Evolutionary conservation across 1,140 invertebrate genomes (phyloP).

Genomic region (Dryas iulia): DNA sequence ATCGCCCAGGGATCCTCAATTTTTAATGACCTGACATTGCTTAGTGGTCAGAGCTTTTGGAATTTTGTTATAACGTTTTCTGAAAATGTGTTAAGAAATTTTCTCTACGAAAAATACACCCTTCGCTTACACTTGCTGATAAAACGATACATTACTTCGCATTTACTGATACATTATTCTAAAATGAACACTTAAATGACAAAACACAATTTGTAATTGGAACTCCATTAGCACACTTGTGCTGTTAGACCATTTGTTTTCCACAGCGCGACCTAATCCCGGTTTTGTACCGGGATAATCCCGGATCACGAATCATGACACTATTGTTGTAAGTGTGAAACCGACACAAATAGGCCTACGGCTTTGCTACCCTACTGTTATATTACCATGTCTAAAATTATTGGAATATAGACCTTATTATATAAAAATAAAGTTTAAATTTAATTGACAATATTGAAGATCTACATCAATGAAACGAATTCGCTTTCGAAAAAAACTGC

Average conservation of each 20-base stretch:
- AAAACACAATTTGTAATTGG: constrained; percentile 32
- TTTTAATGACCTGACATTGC: too few species aligned
- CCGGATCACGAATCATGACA: constrained; percentile 80
- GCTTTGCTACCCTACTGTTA: constrained; percentile 55
- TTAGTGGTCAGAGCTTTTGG: too few species aligned
- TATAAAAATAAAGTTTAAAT: neutral
- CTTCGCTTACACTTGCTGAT: too few species aligned
- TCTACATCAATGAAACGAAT: neutral
- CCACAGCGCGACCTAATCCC: constrained; percentile 75
- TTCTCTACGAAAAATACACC: too few species aligned
- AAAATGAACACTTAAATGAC: neutral
- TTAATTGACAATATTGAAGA: neutral
- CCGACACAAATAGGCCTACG: constrained; percentile 79
- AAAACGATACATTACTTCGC: too few species aligned
- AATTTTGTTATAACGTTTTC: too few species aligned
- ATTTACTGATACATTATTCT: neutral
- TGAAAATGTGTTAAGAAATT: too few species aligned
- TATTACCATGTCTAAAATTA: neutral
- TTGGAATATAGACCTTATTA: neutral
- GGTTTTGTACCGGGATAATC: constrained; percentile 72
- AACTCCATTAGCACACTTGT: constrained; percentile 62
- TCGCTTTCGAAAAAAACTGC: neutral
- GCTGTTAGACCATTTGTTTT: constrained; percentile 72
- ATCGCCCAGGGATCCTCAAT: too few species aligned
- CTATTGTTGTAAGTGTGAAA: constrained; percentile 81